Base-by-base conservation (phyloP, 1,140 invertebrate genomes). In the Manduca sexta region DNA sequence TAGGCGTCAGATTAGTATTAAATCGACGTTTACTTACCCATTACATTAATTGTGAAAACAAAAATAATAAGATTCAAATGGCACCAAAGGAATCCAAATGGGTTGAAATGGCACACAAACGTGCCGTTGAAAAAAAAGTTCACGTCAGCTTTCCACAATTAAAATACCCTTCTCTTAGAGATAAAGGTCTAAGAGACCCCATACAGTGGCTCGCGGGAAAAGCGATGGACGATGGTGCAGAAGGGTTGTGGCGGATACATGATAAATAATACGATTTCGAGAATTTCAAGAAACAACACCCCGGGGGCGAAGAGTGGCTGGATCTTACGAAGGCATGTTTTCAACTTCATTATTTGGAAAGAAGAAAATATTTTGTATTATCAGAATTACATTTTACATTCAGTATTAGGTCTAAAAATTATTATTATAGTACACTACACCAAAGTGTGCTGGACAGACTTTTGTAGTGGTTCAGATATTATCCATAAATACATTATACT, bases 291-390 rank as follows among this genome's bases (percentile, higher is more conserved):
- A 64, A 88, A 1, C 86, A 68, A 7, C 94, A 95, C 87, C 94
- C 94, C 2, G 94, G 94, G 15, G 93, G 94, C 6, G 42, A 78
- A 17, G 90, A 93, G 64, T 95, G 93, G 93, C 74, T 95, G 3
- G 58, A 84, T 49, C 42, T 91, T 3, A 94, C 92, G 1, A 90
- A 90, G 74, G 90, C 90, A 68, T 35, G 13, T 1, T 5, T 35
- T n/a, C n/a, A n/a, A n/a, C n/a, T n/a, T n/a, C n/a, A n/a, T n/a
- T n/a, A n/a, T n/a, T n/a, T n/a, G n/a, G n/a, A n/a, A n/a, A n/a
- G n/a, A n/a, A n/a, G n/a, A n/a, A n/a, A n/a, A n/a, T n/a, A n/a
- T n/a, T n/a, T n/a, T n/a, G n/a, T n/a, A n/a, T n/a, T n/a, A n/a
- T n/a, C n/a, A n/a, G n/a, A n/a, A n/a, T n/a, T n/a, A n/a, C n/a